A percentile compares a stretch with the other conserved stretches of the same genome.
phyloP scores from a whole-genome alignment of 2,888 invertebrate genomes.

The Agonum fuliginosum region DNA sequence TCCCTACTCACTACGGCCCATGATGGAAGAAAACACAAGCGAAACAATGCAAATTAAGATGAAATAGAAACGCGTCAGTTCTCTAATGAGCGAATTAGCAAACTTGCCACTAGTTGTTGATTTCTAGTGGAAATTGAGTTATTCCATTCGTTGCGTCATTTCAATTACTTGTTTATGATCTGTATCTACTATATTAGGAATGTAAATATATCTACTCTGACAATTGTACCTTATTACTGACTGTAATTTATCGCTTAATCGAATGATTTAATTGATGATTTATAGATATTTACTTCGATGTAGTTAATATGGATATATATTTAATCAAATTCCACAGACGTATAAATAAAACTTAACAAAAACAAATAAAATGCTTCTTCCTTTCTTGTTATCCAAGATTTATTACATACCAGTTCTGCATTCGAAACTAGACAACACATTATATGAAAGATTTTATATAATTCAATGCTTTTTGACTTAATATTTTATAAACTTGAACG shows the following conservation, averaged over 20 bases:
- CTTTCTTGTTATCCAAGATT: too few species aligned
- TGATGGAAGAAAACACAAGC: slow-evolving; percentile 32
- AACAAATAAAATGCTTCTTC: too few species aligned
- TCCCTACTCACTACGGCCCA: slow-evolving; percentile 4
- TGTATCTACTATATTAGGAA: not conserved
- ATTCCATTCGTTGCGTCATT: slow-evolving; percentile 9
- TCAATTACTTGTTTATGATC: not conserved
- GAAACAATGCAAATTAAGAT: slow-evolving; percentile 52
- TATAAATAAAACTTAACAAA: not conserved
- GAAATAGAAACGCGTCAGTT: slow-evolving; percentile 21
- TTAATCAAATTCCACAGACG: not conserved
- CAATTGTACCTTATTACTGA: not conserved
- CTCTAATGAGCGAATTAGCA: slow-evolving; percentile 18
- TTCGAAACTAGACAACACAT: too few species aligned
- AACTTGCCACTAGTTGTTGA: slow-evolving; percentile 28
- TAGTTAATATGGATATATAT: not conserved
- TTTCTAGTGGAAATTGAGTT: slow-evolving; percentile 18
- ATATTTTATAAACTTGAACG: too few species aligned
- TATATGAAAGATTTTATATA: too few species aligned
- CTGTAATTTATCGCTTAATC: slow-evolving; percentile 1
- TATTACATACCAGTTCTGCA: too few species aligned
- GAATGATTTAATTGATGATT: slow-evolving; percentile 1
- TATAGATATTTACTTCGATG: not conserved
- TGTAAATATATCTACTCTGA: slow-evolving; percentile 7
- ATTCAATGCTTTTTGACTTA: too few species aligned